phyloP scores from a whole-genome alignment of 2,888 invertebrate genomes.

The Calameuta idolon region DNA sequence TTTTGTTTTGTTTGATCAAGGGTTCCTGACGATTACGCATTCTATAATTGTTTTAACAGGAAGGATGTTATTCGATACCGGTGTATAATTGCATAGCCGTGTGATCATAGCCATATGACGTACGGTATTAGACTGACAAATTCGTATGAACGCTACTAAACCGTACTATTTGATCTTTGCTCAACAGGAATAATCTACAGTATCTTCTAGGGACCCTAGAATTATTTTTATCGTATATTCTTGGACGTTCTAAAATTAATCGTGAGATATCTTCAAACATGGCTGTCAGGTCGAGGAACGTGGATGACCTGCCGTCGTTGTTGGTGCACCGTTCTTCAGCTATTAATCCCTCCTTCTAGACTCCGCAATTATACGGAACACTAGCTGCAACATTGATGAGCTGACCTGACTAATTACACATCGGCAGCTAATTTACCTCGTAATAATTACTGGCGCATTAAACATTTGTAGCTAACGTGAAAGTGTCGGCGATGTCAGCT shows the following conservation, averaged over 20 bases:
- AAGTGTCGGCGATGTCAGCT: conserved; percentile 34
- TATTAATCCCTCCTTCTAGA: background rate
- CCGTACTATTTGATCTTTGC: background rate
- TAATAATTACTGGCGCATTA: conserved; percentile 46
- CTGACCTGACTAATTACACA: conserved; percentile 9
- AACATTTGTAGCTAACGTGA: conserved; percentile 42
- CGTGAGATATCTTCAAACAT: background rate
- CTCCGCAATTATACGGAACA: conserved; percentile 20
- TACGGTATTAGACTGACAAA: background rate
- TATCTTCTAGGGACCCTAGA: background rate
- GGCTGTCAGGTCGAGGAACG: background rate
- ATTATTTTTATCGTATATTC: background rate
- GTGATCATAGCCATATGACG: conserved; percentile 11
- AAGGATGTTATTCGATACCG: background rate
- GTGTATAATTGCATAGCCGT: conserved; percentile 7
- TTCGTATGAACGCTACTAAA: background rate
- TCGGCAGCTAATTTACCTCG: conserved; percentile 39
- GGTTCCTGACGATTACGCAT: conserved; percentile 5
- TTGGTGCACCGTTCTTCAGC: background rate
- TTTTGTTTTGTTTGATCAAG: background rate
- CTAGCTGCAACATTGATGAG: conserved; percentile 41
- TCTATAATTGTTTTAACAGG: conserved; percentile 7
- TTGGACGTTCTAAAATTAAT: background rate
- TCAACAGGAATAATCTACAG: background rate
- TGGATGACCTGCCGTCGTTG: background rate